A percentile compares a stretch with the other conserved stretches of the same genome.
phyloP scores from a whole-genome alignment of 2,797 vertebrate genomes.

The Triplophysa yarkandensis region DNA sequence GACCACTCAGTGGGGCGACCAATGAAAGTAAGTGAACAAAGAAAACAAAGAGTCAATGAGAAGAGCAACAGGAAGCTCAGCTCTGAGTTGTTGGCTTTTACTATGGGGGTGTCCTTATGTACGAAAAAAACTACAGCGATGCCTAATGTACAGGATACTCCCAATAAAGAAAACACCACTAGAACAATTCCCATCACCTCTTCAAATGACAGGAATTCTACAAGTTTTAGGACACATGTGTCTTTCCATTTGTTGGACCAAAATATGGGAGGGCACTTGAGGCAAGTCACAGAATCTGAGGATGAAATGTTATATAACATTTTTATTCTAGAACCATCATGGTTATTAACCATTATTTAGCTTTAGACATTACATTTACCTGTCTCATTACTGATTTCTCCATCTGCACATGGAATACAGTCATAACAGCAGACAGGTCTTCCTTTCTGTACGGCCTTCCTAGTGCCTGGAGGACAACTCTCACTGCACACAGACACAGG shows the following conservation, averaged over 20 bases:
- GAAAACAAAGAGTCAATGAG: constrained; percentile 73
- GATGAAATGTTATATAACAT: not conserved
- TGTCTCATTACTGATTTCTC: constrained; percentile 49
- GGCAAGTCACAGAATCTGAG: constrained; percentile 55
- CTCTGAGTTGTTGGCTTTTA: constrained; percentile 74
- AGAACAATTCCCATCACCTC: constrained; percentile 71
- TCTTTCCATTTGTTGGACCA: constrained; percentile 72
- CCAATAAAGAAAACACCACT: constrained; percentile 67
- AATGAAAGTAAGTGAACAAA: constrained; percentile 76
- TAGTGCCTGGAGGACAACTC: constrained; percentile 33
- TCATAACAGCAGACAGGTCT: constrained; percentile 55
- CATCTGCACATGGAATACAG: constrained; percentile 57
- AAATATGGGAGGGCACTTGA: constrained; percentile 58
- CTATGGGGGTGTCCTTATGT: constrained; percentile 73
- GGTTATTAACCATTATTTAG: not conserved
- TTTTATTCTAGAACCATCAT: not conserved
- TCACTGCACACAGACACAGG: constrained; percentile 50
- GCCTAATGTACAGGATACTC: constrained; percentile 66
- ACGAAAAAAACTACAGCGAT: constrained; percentile 66
- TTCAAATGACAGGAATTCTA: constrained; percentile 70
- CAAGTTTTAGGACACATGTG: constrained; percentile 66
- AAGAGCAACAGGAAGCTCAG: constrained; percentile 77
- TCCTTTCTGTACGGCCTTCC: constrained; percentile 55
- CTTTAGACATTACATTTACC: not conserved
- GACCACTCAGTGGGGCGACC: constrained; percentile 74